Evolutionary conservation across 2,797 vertebrate species (phyloP).

Genomic region (Potorous gilbertii): DNA sequence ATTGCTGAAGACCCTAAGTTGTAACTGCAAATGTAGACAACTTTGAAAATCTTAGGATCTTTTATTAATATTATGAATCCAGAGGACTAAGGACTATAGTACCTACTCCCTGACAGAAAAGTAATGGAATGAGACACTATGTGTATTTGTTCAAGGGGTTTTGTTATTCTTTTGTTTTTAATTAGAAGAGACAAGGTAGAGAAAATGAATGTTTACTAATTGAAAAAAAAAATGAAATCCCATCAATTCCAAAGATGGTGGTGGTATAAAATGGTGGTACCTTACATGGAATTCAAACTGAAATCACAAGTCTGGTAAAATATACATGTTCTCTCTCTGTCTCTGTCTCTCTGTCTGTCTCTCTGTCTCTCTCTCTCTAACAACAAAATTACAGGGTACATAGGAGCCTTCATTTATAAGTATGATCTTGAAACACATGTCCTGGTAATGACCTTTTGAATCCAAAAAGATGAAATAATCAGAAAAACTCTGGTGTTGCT

Average conservation of each 20-base stretch:
- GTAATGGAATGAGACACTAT: not conserved
- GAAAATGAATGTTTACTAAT: not conserved
- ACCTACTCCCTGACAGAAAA: not conserved
- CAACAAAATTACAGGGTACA: not conserved
- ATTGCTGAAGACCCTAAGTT: not conserved
- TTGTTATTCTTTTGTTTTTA: not conserved
- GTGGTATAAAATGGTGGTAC: not conserved
- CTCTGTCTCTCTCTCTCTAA: too few species aligned
- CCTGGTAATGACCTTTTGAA: not conserved
- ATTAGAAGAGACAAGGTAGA: not conserved
- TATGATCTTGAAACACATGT: not conserved
- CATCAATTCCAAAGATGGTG: not conserved
- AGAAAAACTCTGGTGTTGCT: not conserved
- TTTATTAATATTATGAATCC: not conserved
- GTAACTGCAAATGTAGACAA: not conserved
- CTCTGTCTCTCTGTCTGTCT: too few species aligned
- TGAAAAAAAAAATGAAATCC: not conserved
- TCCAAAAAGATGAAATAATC: not conserved
- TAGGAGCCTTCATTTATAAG: not conserved
- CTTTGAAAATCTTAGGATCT: not conserved
- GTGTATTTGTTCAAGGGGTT: not conserved
- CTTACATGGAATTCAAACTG: not conserved
- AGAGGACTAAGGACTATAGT: not conserved
- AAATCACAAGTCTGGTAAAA: not conserved
- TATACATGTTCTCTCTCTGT: not conserved